These are phyloP conservation scores for Oncopeltus fasciatus DNA, from an alignment of 1,140 invertebrate species.

Conservation along the genomic window DNA sequence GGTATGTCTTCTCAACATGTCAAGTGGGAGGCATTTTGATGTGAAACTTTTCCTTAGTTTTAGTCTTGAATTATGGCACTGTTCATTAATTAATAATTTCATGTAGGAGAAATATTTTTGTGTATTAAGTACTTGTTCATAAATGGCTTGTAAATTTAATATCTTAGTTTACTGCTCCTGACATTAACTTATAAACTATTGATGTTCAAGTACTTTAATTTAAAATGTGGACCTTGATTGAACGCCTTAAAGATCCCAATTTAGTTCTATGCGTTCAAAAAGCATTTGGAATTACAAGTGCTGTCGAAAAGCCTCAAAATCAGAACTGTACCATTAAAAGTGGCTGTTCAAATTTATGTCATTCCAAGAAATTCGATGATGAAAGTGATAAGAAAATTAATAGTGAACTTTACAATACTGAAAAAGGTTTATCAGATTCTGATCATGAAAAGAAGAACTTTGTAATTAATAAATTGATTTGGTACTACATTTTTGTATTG, in stretches of 20 bases:
- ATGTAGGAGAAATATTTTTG: no score
- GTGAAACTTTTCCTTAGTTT: no score
- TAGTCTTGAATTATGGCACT: no score
- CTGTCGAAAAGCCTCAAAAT: neutral
- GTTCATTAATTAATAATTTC: no score
- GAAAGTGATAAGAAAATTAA: neutral
- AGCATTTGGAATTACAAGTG: slow-evolving; percentile 22
- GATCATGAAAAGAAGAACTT: slow-evolving; percentile 28
- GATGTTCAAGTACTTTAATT: neutral
- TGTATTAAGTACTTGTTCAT: no score
- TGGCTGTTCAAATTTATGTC: no score
- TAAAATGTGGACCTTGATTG: slow-evolving; percentile 12
- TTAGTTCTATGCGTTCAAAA: slow-evolving; percentile 24
- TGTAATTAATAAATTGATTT: slow-evolving; percentile 57
- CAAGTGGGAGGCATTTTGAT: no score
- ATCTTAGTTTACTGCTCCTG: no score
- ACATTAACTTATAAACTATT: no score
- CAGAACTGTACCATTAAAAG: no score
- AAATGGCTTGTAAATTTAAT: no score
- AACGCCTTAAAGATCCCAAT: slow-evolving; percentile 24
- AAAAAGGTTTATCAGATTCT: slow-evolving; percentile 14
- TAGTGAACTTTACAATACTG: neutral
- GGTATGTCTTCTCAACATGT: no score
- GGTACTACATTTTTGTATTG: slow-evolving; percentile 74
- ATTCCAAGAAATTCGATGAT: neutral